A percentile compares a stretch with the other conserved stretches of the same genome.
These are phyloP conservation scores for Ceuthmochares aereus DNA, from an alignment of 2,113 vertebrate genomes.

Conservation along the genomic window DNA sequence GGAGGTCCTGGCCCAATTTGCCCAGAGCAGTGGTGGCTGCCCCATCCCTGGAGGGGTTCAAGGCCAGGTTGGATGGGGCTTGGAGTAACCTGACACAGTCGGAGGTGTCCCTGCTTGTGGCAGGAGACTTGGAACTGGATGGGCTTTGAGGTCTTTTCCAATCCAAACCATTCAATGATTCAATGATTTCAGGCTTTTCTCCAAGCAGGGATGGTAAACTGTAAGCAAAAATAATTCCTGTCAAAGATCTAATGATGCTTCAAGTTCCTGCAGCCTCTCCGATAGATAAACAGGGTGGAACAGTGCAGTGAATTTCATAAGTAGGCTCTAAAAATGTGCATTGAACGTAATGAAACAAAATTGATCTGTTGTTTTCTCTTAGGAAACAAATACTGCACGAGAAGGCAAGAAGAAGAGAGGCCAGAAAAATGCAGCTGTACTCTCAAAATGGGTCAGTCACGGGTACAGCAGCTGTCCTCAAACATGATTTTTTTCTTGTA, in stretches of 20 bases:
- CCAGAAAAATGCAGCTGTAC: neutral
- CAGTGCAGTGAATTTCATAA: neutral
- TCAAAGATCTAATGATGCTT: conserved; percentile 25
- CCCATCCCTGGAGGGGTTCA: no score
- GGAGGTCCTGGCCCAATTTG: no score
- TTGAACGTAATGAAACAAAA: conserved; percentile 10
- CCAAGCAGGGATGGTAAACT: neutral
- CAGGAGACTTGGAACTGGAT: no score
- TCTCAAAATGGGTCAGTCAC: neutral
- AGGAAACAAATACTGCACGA: neutral
- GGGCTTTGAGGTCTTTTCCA: no score
- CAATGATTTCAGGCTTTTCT: conserved; percentile 9
- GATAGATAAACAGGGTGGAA: conserved; percentile 17
- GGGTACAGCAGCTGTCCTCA: neutral
- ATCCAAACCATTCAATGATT: no score
- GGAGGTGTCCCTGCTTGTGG: no score
- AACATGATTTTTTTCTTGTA: neutral
- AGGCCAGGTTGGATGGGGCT: no score
- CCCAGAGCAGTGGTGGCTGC: no score
- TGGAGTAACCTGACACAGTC: no score
- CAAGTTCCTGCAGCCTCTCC: conserved; percentile 1
- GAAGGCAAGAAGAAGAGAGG: neutral
- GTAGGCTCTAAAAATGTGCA: neutral
- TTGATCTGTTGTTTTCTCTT: conserved; percentile 32
- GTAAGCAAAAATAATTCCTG: neutral